phyloP scores from a whole-genome alignment of 1,140 invertebrate genomes.

The Diorhabda elongata region DNA sequence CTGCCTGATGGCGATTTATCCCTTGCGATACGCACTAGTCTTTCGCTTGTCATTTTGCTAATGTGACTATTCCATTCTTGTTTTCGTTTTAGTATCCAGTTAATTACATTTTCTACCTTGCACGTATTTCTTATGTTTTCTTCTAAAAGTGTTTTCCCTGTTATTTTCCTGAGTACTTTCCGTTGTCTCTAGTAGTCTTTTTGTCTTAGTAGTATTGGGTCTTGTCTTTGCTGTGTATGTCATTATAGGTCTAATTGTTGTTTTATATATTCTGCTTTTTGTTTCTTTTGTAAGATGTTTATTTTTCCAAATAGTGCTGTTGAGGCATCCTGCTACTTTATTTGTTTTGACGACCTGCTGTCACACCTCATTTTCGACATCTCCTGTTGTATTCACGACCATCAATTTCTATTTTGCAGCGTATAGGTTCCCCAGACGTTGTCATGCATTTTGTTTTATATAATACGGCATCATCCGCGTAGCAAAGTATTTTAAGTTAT shows the following conservation, averaged over 20 bases:
- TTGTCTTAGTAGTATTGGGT: not conserved
- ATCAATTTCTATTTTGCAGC: not conserved
- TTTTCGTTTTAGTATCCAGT: not conserved
- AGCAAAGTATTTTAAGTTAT: not conserved
- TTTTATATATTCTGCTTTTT: not conserved
- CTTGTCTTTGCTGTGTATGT: not conserved
- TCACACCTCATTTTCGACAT: not conserved
- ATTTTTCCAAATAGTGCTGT: not conserved
- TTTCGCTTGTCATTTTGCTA: not conserved
- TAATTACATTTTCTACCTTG: not conserved
- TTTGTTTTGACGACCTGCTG: not conserved
- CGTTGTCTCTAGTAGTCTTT: not conserved
- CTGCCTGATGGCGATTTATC: not conserved
- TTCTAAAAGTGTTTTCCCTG: not conserved
- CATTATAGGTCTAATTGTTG: not conserved
- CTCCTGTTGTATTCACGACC: not conserved
- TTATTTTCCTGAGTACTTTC: not conserved
- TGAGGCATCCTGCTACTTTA: not conserved
- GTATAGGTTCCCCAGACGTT: not conserved
- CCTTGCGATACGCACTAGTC: not conserved
- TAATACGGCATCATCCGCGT: not conserved
- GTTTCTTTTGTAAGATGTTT: not conserved
- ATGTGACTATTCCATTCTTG: not conserved
- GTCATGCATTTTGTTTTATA: not conserved
- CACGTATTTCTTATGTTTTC: not conserved